phyloP scores from a whole-genome alignment of 2,888 invertebrate species.

The Agrochola litura region DNA sequence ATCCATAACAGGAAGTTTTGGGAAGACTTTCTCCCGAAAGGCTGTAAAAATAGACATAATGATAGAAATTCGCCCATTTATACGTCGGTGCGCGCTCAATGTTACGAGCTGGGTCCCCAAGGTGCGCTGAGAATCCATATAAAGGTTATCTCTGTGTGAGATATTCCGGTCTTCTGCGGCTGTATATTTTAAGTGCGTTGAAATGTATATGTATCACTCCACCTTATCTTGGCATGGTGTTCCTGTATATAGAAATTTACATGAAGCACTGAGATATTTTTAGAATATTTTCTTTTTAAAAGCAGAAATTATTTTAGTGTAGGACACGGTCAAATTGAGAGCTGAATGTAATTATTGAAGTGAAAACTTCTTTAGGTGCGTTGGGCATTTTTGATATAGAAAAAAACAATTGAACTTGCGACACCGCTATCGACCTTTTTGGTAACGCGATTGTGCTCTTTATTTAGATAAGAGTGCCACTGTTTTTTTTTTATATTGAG shows the following conservation, averaged over 20 bases:
- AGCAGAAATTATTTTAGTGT: too few relatives aligned
- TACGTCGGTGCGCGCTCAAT: slow-evolving; percentile 56
- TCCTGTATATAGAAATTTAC: slow-evolving; percentile 11
- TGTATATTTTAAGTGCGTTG: slow-evolving; percentile 62
- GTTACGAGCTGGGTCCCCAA: slow-evolving; percentile 62
- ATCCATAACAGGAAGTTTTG: not conserved
- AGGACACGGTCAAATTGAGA: not conserved
- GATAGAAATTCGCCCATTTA: slow-evolving; percentile 66
- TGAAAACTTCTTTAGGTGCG: too few relatives aligned
- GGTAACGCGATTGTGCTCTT: too few relatives aligned
- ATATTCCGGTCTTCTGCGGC: slow-evolving; percentile 53
- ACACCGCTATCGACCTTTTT: too few relatives aligned
- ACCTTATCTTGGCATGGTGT: slow-evolving; percentile 30
- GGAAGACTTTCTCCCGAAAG: not conserved
- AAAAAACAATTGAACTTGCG: too few relatives aligned
- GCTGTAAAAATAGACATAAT: slow-evolving; percentile 64
- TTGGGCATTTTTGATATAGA: too few relatives aligned
- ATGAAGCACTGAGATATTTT: not conserved
- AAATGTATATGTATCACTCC: slow-evolving; percentile 48
- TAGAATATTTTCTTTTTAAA: not conserved
- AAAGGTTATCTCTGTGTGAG: slow-evolving; percentile 62
- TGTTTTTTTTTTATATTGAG: too few relatives aligned
- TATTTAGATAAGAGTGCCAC: too few relatives aligned
- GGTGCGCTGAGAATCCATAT: slow-evolving; percentile 65
- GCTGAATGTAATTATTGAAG: not conserved